Evolutionary conservation across 2,113 vertebrate species (phyloP), one percentile per base, ranked within the genome.

Genomic region (Dromaius novaehollandiae): DNA sequence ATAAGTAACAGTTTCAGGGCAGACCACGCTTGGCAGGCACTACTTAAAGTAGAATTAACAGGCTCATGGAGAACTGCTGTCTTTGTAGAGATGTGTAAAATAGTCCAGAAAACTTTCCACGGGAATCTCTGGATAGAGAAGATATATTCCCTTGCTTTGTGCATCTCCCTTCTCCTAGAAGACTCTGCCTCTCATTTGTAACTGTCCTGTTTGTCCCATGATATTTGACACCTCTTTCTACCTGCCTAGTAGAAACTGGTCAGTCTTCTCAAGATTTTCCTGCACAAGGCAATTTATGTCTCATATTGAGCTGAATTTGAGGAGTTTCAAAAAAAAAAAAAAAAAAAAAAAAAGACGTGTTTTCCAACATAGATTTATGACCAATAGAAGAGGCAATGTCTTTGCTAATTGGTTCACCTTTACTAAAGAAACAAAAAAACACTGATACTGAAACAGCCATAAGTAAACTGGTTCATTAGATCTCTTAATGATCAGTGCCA

Each of bases 1-100:
- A 28, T 94, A 89, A 90, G 19, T 68, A 92, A 53, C 20, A 55
- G 51, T 96, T 92, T 95, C 63, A 73, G 46, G 20, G 77, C 46
- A 90, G 66, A 28, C 70, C 69, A 2, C 86, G 85, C 77, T 87
- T 96, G 94, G 84, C 96, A 93, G 78, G 20, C 36, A 25, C 13
- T 82, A 10, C 77, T 82, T 91, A 34, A 85, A 85, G 86, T 73
- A 51, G 86, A 90, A 82, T 92, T 94, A 89, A 75, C 82, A 86
- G 86, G 36, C 84, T 87, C 12, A 21, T 34, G 74, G 65, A 84
- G 77, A 76, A 10, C 30, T 69, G 7, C 83, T 79, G 10, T 76
- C 81, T 85, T 93, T 94, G 22, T 86, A 34, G 5, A 79, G 73
- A 25, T 79, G 24, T 15, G 13, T 73, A 79, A 86, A 94, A 89